Conservation (phyloP, 2,797 vertebrate species). For the Falco naumanni region DNA sequence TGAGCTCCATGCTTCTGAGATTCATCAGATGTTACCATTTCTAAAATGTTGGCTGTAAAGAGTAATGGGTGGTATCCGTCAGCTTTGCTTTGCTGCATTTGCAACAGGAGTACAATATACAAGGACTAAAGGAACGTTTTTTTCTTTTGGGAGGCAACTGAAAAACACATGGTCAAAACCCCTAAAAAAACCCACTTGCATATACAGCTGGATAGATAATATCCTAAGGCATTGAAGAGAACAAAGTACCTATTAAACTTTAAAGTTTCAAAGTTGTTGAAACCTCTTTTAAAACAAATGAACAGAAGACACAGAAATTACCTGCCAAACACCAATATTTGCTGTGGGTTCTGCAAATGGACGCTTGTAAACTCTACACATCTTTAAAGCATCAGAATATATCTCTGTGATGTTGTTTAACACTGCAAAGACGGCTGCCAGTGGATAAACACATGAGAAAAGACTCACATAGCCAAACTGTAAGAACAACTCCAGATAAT, state of each 20-base stretch:
- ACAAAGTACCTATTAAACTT: neutral
- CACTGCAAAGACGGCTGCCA: constrained; percentile 94
- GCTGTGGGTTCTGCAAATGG: constrained; percentile 92
- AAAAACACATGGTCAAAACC: neutral
- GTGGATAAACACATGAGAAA: constrained; percentile 96
- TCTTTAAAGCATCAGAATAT: constrained; percentile 96
- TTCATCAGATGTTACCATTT: neutral
- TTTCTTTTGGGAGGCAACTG: neutral
- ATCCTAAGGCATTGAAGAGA: neutral
- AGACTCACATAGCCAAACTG: constrained; percentile 97
- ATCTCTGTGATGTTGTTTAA: constrained; percentile 95
- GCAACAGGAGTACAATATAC: neutral
- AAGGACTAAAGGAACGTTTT: neutral
- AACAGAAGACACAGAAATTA: constrained; percentile 64
- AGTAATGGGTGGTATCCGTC: neutral
- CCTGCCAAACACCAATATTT: constrained; percentile 97
- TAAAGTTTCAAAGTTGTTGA: neutral
- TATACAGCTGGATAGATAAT: neutral
- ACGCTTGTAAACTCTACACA: constrained; percentile 93
- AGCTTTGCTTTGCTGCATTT: neutral
- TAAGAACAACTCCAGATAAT: constrained; percentile 95
- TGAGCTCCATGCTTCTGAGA: neutral
- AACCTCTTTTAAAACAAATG: neutral
- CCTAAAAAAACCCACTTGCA: neutral
- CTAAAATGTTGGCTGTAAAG: neutral